Evolutionary conservation across 2,888 invertebrate species (phyloP).

Genomic region (Synergus laeviventris): DNA sequence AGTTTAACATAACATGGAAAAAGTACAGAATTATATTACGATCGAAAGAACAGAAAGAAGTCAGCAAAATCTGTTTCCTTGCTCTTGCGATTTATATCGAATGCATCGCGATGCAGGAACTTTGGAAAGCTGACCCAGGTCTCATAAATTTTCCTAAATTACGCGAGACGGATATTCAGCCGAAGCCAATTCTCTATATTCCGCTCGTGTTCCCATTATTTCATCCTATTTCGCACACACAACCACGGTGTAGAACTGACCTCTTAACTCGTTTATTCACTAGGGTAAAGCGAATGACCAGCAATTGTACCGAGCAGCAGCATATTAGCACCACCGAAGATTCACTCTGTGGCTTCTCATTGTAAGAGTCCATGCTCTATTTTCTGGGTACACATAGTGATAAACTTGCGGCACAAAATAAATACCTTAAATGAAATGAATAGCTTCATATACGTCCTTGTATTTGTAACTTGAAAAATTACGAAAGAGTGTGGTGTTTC

Average conservation of each 20-base stretch:
- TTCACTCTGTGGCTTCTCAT: no score
- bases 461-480: no score
- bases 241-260: slow-evolving; percentile 20
- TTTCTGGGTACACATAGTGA: no score
- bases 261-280: slow-evolving; percentile 37
- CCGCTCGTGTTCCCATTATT: slow-evolving; percentile 33
- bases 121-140: slow-evolving; percentile 41
- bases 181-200: slow-evolving; percentile 47
- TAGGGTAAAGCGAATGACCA: neutral
- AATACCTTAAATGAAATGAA: no score
- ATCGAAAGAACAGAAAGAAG: neutral
- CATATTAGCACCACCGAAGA: no score
- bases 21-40: neutral
- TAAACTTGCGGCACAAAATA: no score
- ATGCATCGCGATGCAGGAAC: slow-evolving; percentile 26
- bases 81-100: neutral
- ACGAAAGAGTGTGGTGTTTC: no score
- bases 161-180: slow-evolving; percentile 46
- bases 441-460: no score
- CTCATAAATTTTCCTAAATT: slow-evolving; percentile 51
- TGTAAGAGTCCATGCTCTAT: no score
- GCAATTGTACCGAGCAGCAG: no score
- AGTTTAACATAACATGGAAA: neutral
- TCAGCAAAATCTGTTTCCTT: neutral
- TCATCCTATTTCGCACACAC: slow-evolving; percentile 1